Percentiles rank a stretch among this genome's conserved stretches.
Conservation (phyloP, 1,140 invertebrate species). For the Nasonia giraulti region DNA sequence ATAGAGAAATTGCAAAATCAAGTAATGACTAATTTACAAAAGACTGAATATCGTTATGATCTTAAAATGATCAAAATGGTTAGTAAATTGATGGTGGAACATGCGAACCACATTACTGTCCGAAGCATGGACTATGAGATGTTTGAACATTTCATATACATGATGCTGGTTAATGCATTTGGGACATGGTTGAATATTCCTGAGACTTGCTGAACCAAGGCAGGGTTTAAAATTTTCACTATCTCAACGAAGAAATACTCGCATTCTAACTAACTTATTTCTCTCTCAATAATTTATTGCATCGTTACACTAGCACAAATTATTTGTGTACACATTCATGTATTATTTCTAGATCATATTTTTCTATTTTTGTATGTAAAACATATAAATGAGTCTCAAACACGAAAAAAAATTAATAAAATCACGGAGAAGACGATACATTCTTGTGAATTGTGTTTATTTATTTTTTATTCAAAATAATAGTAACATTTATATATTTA, state of each 20-base stretch:
- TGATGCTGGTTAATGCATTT: not conserved
- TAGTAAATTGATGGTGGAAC: not conserved
- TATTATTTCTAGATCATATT: not conserved
- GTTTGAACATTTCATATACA: not conserved
- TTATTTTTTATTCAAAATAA: too few species aligned
- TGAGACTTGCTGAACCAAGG: not conserved
- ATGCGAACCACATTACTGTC: not conserved
- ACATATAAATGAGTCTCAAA: not conserved
- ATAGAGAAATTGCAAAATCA: not conserved
- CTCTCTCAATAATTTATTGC: not conserved
- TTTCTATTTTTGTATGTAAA: conserved; percentile 2
- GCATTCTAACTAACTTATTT: not conserved
- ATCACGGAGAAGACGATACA: not conserved
- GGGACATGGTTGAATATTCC: not conserved
- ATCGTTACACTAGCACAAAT: not conserved
- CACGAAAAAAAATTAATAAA: not conserved
- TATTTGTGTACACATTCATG: not conserved
- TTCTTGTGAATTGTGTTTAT: not conserved
- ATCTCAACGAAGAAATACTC: not conserved
- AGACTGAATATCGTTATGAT: not conserved
- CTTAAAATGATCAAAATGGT: not conserved
- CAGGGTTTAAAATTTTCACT: not conserved
- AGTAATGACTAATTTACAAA: not conserved
- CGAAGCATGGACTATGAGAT: not conserved
- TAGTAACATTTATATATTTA: too few species aligned